Percentiles rank a stretch among this genome's conserved stretches.
These are phyloP conservation scores for Artibeus jamaicensis DNA, from an alignment of 2,797 vertebrate species.

Conservation along the genomic window DNA sequence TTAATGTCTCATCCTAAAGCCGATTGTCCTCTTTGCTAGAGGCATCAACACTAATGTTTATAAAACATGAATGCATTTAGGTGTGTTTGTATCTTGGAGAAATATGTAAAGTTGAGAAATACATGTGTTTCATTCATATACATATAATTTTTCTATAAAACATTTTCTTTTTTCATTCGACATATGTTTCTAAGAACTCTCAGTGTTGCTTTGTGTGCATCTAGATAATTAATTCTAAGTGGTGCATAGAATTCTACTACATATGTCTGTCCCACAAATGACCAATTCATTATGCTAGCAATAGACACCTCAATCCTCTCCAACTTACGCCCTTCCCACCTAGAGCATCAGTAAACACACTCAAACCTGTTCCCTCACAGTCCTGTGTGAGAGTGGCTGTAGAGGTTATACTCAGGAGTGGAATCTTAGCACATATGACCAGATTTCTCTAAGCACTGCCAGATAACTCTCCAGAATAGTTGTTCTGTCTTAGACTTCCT, in stretches of 20 bases:
- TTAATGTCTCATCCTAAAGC: slow-evolving; percentile 1
- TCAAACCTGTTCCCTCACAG: not conserved
- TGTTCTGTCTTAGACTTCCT: not conserved
- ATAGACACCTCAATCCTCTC: not conserved
- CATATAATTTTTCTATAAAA: not conserved
- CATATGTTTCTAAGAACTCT: slow-evolving; percentile 6
- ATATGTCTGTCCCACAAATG: not conserved
- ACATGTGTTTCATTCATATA: not conserved
- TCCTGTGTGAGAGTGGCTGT: not conserved
- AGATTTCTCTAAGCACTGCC: not conserved
- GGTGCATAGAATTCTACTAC: not conserved
- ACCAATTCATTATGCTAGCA: not conserved
- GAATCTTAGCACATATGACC: not conserved
- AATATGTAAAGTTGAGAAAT: too few species aligned
- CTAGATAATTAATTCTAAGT: not conserved
- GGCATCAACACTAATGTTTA: not conserved
- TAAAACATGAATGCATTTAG: slow-evolving; percentile 16
- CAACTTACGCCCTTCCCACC: not conserved
- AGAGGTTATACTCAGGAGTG: not conserved
- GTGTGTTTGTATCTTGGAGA: slow-evolving; percentile 12
- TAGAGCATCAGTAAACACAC: not conserved
- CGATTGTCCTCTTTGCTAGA: not conserved
- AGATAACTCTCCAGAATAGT: not conserved
- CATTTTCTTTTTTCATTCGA: not conserved
- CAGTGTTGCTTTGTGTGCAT: not conserved